Evolutionary conservation across 2,113 vertebrate species (phyloP), one percentile per base, ranked within the genome.

Genomic region (Centropus bengalensis): DNA sequence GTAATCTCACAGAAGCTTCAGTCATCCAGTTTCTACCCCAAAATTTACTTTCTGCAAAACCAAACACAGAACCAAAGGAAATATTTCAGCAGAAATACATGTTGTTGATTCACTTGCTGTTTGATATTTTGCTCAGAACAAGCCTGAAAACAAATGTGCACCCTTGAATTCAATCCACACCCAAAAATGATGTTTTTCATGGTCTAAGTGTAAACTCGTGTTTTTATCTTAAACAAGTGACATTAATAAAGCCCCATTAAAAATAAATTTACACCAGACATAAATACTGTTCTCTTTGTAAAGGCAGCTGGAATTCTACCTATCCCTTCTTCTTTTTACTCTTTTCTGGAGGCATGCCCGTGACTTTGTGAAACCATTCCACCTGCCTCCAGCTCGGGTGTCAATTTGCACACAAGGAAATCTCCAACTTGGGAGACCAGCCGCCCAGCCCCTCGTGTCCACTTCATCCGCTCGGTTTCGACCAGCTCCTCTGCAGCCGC

Each of bases 391-490:
- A 69, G n/a, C n/a, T 24, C 38, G 10, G n/a, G 13, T 77, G 38
- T 22, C 16, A 20, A 63, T 42, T 0, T 12, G 28, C 52, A 73
- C 86, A 22, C 21, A 23, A 19, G 14, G 24, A 36, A n/a, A 23
- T 5, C 30, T 5, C 26, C 4, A 5, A 26, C 49, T 80, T 16
- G 2, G 17, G 28, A 5, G 26, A 13, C 40, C 27, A 7, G 36
- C 24, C 0, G 6, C 38, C 17, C 14, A 64, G 28, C 17, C 30
- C 54, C 8, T 52, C n/a, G 8, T 16, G 22, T 55, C 40, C 18
- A 5, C 44, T 30, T 45, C 24, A 5, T 27, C 2, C 42, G 14
- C 3, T 12, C 2, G 1, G 1, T 3, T 64, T 5, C 1, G 8
- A 91, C 6, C 77, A 36, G 36, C 36, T 36, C 36, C 36, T 36